phyloP scores from a whole-genome alignment of 2,888 invertebrate species.

The Epiblema foenella region DNA sequence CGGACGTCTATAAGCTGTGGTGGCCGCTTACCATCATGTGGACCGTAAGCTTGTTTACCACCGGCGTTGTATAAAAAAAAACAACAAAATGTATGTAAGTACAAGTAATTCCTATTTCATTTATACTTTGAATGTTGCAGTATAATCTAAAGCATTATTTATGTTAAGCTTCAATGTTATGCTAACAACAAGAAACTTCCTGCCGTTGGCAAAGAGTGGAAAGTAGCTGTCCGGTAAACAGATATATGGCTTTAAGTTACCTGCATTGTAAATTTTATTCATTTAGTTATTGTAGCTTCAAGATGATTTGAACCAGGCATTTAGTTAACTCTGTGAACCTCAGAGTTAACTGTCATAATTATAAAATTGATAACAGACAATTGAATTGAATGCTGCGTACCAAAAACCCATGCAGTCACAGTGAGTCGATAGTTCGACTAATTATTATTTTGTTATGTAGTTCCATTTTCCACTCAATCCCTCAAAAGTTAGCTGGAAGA shows the following conservation, averaged over 20 bases:
- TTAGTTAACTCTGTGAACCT: background rate
- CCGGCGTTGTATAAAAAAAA: too few relatives aligned
- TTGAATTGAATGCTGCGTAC: too few relatives aligned
- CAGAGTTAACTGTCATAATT: background rate
- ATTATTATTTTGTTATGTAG: too few relatives aligned
- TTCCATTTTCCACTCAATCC: too few relatives aligned
- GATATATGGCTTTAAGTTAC: slow-evolving; percentile 1
- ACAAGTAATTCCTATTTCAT: background rate
- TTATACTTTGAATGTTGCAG: background rate
- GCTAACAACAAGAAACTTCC: slow-evolving; percentile 40
- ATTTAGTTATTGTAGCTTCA: background rate
- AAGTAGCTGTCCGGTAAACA: slow-evolving; percentile 26
- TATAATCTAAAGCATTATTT: slow-evolving; percentile 20
- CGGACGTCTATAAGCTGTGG: too few relatives aligned
- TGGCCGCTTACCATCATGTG: too few relatives aligned
- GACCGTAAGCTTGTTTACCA: too few relatives aligned
- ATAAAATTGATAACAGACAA: background rate
- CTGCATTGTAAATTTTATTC: background rate
- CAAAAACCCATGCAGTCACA: too few relatives aligned
- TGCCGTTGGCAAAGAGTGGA: slow-evolving; percentile 42
- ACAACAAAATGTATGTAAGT: background rate
- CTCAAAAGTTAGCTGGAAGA: too few relatives aligned
- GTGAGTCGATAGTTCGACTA: too few relatives aligned
- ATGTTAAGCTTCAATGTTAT: slow-evolving; percentile 30
- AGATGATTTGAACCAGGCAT: background rate